Percentiles rank a stretch among this genome's conserved stretches.
Evolutionary conservation across 2,888 invertebrate genomes (phyloP).

Genomic region (Xestia xanthographa): DNA sequence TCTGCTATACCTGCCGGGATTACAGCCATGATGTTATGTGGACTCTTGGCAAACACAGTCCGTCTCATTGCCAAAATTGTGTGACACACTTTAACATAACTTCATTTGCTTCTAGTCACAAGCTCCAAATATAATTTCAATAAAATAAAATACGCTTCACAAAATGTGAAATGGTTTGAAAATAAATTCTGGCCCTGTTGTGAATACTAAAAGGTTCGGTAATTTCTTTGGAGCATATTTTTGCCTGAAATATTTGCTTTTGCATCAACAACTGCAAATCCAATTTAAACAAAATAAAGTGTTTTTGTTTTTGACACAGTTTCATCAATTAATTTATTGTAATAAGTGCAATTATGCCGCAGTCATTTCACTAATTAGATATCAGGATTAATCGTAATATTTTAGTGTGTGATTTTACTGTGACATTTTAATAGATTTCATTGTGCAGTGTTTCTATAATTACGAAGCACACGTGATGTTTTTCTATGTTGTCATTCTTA

Average conservation of each 20-base stretch:
- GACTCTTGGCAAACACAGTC: slow-evolving; percentile 19
- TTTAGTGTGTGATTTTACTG: not conserved
- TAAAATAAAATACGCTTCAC: not conserved
- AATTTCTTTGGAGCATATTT: not conserved
- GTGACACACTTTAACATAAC: slow-evolving; percentile 1
- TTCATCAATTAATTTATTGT: not conserved
- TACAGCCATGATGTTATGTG: not conserved
- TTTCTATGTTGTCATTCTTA: no score
- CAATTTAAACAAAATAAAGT: not conserved
- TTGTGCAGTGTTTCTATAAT: not conserved
- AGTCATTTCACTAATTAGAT: not conserved
- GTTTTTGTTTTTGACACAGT: not conserved
- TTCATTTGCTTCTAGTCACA: slow-evolving; percentile 44
- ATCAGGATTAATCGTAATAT: not conserved
- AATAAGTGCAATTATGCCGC: not conserved
- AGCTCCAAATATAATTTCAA: slow-evolving; percentile 22
- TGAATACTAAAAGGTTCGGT: not conserved
- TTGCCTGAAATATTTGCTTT: not conserved
- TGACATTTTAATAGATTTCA: not conserved
- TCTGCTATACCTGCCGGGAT: not conserved
- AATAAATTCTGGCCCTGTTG: slow-evolving; percentile 1
- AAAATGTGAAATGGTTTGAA: not conserved
- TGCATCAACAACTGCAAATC: not conserved
- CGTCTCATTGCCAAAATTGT: slow-evolving; percentile 36
- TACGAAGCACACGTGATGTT: no score